phyloP scores from a whole-genome alignment of 1,140 invertebrate genomes.

The Drosophila ogumai region DNA sequence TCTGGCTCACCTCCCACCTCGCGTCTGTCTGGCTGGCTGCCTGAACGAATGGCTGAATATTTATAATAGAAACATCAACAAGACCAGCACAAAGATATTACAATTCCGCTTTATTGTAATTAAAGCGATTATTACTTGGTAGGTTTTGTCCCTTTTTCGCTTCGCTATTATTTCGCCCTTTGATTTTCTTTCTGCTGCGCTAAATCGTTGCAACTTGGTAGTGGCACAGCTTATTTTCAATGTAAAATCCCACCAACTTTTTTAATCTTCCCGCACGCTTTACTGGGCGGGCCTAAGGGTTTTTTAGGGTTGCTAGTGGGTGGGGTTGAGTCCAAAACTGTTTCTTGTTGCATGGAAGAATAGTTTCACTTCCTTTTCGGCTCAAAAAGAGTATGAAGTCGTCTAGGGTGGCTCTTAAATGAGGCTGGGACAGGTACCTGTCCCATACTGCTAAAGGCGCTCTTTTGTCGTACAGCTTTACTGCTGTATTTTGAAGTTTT shows the following conservation, averaged over 20 bases:
- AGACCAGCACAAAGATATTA: conserved; percentile 47
- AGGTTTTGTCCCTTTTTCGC: conserved; percentile 4
- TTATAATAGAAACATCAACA: conserved; percentile 26
- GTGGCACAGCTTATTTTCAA: conserved; percentile 62
- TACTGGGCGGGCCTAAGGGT: conserved; percentile 43
- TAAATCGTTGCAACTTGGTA: conserved; percentile 48
- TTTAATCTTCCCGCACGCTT: conserved; percentile 45
- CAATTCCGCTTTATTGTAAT: conserved; percentile 65
- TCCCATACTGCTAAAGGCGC: neutral
- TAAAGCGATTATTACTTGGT: conserved; percentile 65
- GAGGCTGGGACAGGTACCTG: neutral
- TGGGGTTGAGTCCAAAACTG: conserved; percentile 4
- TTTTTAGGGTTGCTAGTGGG: conserved; percentile 20
- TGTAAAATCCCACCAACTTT: conserved; percentile 54
- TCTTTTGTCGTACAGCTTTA: neutral
- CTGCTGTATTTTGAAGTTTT: neutral
- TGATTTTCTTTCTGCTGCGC: conserved; percentile 17
- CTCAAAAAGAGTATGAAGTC: neutral
- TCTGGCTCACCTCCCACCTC: no score
- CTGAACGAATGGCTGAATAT: conserved; percentile 44
- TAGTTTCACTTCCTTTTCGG: conserved; percentile 9
- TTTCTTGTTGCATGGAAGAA: conserved; percentile 29
- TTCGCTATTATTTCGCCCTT: neutral
- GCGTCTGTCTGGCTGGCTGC: neutral
- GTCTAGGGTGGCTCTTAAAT: neutral